Evolutionary conservation across 1,140 invertebrate species (phyloP).

Genomic region (Colletes gigas): DNA sequence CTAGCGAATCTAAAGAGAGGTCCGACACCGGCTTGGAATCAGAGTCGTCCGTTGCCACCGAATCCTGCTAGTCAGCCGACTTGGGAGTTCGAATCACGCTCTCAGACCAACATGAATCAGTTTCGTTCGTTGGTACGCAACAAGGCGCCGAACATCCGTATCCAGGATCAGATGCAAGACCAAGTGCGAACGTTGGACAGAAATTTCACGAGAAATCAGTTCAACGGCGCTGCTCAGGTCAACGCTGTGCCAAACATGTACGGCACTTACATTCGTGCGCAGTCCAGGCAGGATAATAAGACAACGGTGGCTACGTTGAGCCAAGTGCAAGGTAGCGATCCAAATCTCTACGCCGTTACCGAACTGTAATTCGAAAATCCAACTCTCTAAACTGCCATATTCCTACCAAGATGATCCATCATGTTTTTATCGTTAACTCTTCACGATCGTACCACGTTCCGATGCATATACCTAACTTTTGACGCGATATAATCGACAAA

Average conservation of each 20-base stretch:
- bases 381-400: conserved; percentile 11
- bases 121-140: conserved; percentile 79
- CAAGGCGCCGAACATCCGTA: conserved; percentile 75
- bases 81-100: conserved; percentile 79
- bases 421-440: neutral
- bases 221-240: conserved; percentile 72
- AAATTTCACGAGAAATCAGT: conserved; percentile 77
- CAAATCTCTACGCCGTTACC: conserved; percentile 79
- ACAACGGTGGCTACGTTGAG: conserved; percentile 75
- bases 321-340: conserved; percentile 80
- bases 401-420: neutral
- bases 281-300: conserved; percentile 75
- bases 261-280: conserved; percentile 78
- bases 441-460: neutral
- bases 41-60: conserved; percentile 76
- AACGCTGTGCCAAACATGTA: conserved; percentile 80
- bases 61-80: conserved; percentile 72
- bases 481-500: too few relatives aligned
- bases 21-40: conserved; percentile 77
- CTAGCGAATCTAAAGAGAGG: conserved; percentile 77
- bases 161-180: conserved; percentile 78
- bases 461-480: too few relatives aligned
- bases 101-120: conserved; percentile 80
- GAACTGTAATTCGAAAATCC: conserved; percentile 71
- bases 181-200: conserved; percentile 78